Conservation (phyloP, 2,113 vertebrate species). For the Vulpes ferrilata region DNA sequence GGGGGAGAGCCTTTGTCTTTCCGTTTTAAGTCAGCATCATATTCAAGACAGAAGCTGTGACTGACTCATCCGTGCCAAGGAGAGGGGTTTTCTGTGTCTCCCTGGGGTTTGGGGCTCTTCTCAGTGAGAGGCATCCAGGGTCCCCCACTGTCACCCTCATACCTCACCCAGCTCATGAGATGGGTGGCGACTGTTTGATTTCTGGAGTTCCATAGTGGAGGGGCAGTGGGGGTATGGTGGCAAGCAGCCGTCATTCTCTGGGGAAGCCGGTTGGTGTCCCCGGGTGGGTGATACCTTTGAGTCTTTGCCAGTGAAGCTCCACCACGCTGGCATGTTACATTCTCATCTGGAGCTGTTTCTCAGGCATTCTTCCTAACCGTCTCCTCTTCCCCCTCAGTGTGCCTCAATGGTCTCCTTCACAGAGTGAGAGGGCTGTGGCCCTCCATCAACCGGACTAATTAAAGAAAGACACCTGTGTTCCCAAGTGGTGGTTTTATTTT, state of each 20-base stretch:
- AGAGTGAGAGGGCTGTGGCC: neutral
- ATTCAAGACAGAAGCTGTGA: constrained; percentile 58
- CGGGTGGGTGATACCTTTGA: constrained; percentile 15
- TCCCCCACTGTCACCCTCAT: neutral
- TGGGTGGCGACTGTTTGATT: neutral
- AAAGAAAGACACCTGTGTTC: constrained; percentile 80
- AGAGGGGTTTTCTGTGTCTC: constrained; percentile 25
- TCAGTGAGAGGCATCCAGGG: neutral
- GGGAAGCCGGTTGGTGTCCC: rapidly evolving
- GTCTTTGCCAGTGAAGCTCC: constrained; percentile 76
- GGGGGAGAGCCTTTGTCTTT: constrained; percentile 19
- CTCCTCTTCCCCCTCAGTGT: neutral
- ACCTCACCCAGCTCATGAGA: neutral
- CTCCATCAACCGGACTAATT: constrained; percentile 31
- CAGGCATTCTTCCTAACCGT: constrained; percentile 50
- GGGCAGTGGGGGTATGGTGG: neutral
- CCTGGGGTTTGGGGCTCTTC: constrained; percentile 25
- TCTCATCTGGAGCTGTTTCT: constrained; percentile 71
- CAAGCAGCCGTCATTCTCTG: neutral
- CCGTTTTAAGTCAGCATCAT: constrained; percentile 13
- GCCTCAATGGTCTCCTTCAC: constrained; percentile 55
- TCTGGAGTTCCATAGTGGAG: neutral
- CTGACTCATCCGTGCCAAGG: constrained; percentile 70
- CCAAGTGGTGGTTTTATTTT: constrained; percentile 85
- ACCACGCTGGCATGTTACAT: neutral